These are phyloP conservation scores for Tachina grossa DNA, from an alignment of 2,888 invertebrate genomes.

Conservation along the genomic window DNA sequence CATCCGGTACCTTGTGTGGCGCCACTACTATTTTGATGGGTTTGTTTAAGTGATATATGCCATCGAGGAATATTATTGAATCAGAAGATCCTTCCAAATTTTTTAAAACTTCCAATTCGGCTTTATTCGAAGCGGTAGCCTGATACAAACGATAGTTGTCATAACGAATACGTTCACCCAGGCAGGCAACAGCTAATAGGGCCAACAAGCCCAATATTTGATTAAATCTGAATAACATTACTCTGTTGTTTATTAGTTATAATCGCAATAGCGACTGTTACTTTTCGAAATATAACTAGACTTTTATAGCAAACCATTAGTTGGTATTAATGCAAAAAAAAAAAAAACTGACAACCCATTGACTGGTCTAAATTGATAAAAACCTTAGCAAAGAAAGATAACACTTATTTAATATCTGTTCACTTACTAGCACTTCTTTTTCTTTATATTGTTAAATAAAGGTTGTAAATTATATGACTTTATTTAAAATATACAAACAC, in stretches of 20 bases:
- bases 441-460: too few species aligned
- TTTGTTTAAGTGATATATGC: slow-evolving; percentile 81
- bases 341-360: too few species aligned
- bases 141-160: slow-evolving; percentile 86
- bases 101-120: slow-evolving; percentile 84
- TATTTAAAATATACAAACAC: too few species aligned
- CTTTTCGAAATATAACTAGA: not conserved
- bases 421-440: too few species aligned
- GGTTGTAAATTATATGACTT: too few species aligned
- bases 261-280: slow-evolving; percentile 50
- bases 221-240: slow-evolving; percentile 69
- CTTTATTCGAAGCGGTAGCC: slow-evolving; percentile 83
- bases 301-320: slow-evolving; percentile 48
- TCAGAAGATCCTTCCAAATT: slow-evolving; percentile 82
- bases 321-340: not conserved
- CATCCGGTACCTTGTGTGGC: slow-evolving; percentile 79
- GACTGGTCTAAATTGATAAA: too few species aligned
- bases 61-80: slow-evolving; percentile 83
- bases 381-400: not conserved
- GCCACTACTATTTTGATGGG: slow-evolving; percentile 83
- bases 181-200: slow-evolving; percentile 71
- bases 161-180: slow-evolving; percentile 80
- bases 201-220: slow-evolving; percentile 73
- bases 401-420: too few species aligned
- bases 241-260: not conserved